These are phyloP conservation scores for Phaedon cochleariae DNA, from an alignment of 2,888 invertebrate genomes.

Conservation along the genomic window DNA sequence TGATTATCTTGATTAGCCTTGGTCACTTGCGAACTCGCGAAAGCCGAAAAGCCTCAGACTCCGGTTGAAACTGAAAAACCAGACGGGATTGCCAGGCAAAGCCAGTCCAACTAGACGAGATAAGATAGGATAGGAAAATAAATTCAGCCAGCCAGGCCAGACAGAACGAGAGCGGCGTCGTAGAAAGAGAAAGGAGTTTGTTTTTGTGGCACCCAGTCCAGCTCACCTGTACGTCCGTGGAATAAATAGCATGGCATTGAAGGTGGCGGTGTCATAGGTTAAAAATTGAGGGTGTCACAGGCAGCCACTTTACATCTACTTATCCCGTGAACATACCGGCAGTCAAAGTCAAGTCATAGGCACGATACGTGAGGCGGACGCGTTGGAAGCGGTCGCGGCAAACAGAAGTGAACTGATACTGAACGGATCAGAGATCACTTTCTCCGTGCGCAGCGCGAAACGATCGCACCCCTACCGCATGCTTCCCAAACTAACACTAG, in stretches of 20 bases:
- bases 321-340: no score
- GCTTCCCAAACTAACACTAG: slow-evolving; percentile 49
- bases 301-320: no score
- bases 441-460: slow-evolving; percentile 37
- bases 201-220: slow-evolving; percentile 28
- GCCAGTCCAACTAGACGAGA: slow-evolving; percentile 1
- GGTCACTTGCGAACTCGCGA: no score
- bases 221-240: slow-evolving; percentile 40
- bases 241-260: slow-evolving; percentile 31
- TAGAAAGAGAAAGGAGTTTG: slow-evolving; percentile 41
- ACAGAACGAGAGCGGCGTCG: no score
- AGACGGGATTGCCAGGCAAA: not conserved
- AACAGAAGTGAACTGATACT: slow-evolving; percentile 27
- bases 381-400: slow-evolving; percentile 29
- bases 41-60: no score
- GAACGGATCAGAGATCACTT: slow-evolving; percentile 39
- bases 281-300: slow-evolving; percentile 23
- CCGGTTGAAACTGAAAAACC: slow-evolving; percentile 25
- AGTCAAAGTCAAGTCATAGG: no score
- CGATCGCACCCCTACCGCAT: slow-evolving; percentile 48
- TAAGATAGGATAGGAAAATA: slow-evolving; percentile 8
- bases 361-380: slow-evolving; percentile 37
- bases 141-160: no score
- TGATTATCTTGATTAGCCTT: no score
- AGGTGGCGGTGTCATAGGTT: no score